Evolutionary conservation across 1,140 invertebrate genomes (phyloP), one percentile per base, ranked within the genome.

Genomic region (Pseudoatta argentina): DNA sequence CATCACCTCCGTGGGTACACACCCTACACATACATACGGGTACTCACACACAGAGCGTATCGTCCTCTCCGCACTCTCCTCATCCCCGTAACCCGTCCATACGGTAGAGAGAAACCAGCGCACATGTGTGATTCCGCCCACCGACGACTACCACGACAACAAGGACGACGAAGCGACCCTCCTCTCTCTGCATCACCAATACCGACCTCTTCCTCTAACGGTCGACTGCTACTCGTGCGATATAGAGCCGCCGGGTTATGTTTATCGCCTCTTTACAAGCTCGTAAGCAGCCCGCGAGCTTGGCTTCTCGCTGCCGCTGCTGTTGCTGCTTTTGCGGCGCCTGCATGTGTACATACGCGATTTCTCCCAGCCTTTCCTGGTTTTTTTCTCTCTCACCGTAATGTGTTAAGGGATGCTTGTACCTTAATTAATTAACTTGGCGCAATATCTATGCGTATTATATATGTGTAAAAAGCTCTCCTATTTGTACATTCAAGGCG

Each of bases 191-290:
- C 88, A 53, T 48, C 88, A n/a, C 61, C 88, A 57, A 89, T 75
- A 53, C 66, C 88, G 77, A 89, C 78, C 88, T 85, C 81, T 81
- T 85, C 72, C 79, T 83, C 69, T 57, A 27, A 39, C 67, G 79
- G 79, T 61, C 79, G 73, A 67, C 76, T 66, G 66, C 63, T 73
- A 77, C 86, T 89, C 88, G 85, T 73, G 55, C 88, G 88, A 89
- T 89, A 83, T 85, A 89, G 73, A 89, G 88, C 63, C 79, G 76
- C 72, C 67, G 82, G 87, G 92, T 92, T 93, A 93, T 89, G 94
- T 93, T 94, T 94, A 94, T 94, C 93, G 93, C 91, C 92, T 94
- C 94, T 94, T 94, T 93, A 94, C 93, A 93, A 94, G 93, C 93
- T 94, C 93, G 91, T 94, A 94, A 94, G 93, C 91, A 93, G 91